Evolutionary conservation across 2,797 vertebrate species (phyloP), one percentile per base, ranked within the genome.

Genomic region (Trachops cirrhosus): DNA sequence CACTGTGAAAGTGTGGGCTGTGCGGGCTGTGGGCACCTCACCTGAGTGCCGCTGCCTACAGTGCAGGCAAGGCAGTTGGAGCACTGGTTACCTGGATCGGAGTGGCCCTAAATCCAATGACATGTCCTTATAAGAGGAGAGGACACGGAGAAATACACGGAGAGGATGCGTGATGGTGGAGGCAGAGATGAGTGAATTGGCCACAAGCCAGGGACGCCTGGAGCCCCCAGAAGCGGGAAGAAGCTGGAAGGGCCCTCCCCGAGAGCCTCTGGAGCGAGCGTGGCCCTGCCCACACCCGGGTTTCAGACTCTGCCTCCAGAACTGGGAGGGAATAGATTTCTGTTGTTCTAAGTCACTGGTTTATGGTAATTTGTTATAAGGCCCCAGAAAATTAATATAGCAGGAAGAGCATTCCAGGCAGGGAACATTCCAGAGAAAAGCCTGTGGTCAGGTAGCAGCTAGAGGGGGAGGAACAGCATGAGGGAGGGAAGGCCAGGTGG

Each of bases 231-330:
- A 46, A 24, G 29, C 19, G 3, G 24, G 39, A 57, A 44, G 82
- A 54, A 29, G 37, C 46, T 54, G 22, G 37, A 5, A 8, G 46
- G 59, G 29, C 19, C 22, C 32, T 67, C 24, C 16, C 44, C 9
- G 0, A 5, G 68, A 44, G 46, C 22, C 54, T 37, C 29, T 4
- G 22, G 37, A 39, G 32, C 24, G 29, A 22, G 2, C 3, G 0
- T 1, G 19, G 54, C 77, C 44, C 22, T 37, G 32, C 3, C 26
- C 0, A 18, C 22, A 7, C 34, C 85, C 16, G 24, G 9, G 15
- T 48, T 37, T 68, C 21, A 54, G 59, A 48, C 39, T 73, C 64
- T 14, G 68, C 14, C n/a, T 67, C 57, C 24, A 46, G 46, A 44
- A 1, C 57, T 32, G 9, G 18, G 54, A 37, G 70, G 32, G 19